These are phyloP conservation scores for Oxyteleia sp. DNA, from an alignment of 2,888 invertebrate genomes.

Conservation along the genomic window DNA sequence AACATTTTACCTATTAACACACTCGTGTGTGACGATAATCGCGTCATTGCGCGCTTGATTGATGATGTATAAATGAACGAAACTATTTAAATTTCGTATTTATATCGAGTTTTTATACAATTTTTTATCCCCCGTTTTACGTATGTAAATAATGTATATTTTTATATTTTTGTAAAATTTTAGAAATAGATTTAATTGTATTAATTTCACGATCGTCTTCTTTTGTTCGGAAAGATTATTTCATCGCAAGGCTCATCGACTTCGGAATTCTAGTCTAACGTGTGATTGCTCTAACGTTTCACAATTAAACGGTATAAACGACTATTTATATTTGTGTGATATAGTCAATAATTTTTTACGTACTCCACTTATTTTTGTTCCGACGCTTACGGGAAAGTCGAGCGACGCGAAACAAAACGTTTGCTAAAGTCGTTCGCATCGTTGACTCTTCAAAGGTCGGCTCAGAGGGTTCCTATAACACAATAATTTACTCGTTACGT, in stretches of 20 bases:
- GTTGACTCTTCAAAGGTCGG: constrained; percentile 39
- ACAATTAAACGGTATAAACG: constrained; percentile 27
- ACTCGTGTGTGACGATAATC: background rate
- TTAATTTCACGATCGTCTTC: no score
- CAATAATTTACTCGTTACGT: constrained; percentile 44
- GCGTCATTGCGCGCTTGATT: no score
- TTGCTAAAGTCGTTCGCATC: constrained; percentile 14
- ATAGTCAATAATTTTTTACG: constrained; percentile 37
- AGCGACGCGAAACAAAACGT: constrained; percentile 3
- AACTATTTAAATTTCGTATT: no score
- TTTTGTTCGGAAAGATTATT: no score
- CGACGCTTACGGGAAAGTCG: constrained; percentile 31
- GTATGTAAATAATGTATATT: no score
- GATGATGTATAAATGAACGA: no score
- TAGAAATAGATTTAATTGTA: no score
- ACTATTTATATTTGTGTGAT: constrained; percentile 47
- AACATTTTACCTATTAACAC: constrained; percentile 16
- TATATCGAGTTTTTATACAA: no score
- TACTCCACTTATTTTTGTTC: constrained; percentile 37
- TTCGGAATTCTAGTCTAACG: constrained; percentile 64
- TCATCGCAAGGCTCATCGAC: no score
- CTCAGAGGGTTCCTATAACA: constrained; percentile 55
- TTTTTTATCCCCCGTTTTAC: no score
- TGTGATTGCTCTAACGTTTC: constrained; percentile 45
- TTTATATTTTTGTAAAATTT: no score